Percentiles rank a stretch among this genome's conserved stretches.
Conservation (phyloP, 2,113 vertebrate species). For the Agapornis roseicollis region DNA sequence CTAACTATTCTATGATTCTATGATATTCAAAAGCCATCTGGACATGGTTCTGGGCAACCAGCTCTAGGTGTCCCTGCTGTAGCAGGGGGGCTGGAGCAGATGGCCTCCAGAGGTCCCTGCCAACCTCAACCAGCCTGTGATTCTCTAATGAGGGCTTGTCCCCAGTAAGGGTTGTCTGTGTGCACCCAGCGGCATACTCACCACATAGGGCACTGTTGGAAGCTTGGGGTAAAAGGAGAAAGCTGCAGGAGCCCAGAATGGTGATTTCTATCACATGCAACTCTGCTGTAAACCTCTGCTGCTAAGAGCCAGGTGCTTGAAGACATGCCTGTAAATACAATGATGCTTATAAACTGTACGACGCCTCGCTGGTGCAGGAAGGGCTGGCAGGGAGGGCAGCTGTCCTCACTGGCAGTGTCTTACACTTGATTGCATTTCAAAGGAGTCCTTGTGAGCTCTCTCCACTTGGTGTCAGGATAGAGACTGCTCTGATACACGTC, state of each 20-base stretch:
- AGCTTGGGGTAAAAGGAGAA: background rate
- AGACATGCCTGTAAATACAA: background rate
- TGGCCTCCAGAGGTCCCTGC: background rate
- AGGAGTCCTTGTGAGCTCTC: background rate
- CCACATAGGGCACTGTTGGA: background rate
- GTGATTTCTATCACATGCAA: background rate
- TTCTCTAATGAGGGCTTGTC: background rate
- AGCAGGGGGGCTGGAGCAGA: background rate
- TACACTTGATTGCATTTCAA: background rate
- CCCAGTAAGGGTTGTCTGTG: background rate
- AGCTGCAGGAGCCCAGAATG: background rate
- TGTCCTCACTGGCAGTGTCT: background rate
- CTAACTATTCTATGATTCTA: too few relatives aligned
- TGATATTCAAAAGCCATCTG: background rate
- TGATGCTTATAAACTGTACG: background rate
- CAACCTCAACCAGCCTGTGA: background rate
- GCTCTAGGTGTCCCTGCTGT: background rate
- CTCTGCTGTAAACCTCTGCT: background rate
- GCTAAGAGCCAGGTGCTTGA: background rate
- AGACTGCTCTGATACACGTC: background rate
- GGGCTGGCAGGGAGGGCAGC: rapidly evolving
- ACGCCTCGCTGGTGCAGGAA: background rate
- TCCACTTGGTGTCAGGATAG: constrained; percentile 58
- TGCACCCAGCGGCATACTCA: background rate
- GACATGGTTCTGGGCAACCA: background rate